A percentile compares a stretch with the other conserved stretches of the same genome.
These are phyloP conservation scores for Halichondria panicea DNA, from an alignment of 37 sponge, comb jelly and placozoan genomes.

Conservation along the genomic window DNA sequence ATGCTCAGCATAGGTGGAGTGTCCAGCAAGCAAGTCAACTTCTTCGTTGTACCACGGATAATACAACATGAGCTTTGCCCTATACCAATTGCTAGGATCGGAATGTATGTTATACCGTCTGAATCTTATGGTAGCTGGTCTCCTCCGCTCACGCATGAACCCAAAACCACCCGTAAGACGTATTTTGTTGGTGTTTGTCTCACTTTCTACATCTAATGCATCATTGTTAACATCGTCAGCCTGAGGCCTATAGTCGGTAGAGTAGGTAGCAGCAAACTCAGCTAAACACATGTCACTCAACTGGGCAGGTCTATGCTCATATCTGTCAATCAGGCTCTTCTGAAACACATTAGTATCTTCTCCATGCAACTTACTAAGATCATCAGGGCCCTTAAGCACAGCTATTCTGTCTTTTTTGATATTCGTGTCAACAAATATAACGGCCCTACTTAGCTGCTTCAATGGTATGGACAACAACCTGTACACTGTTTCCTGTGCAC, in stretches of 20 bases:
- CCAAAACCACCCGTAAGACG: slow-evolving; percentile 17
- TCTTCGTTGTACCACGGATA: slow-evolving; percentile 19
- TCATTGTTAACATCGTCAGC: slow-evolving; percentile 1
- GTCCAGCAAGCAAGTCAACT: slow-evolving; percentile 13
- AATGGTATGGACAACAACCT: slow-evolving; percentile 22
- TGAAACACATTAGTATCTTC: slow-evolving; percentile 24
- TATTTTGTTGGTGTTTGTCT: neutral
- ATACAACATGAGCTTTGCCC: slow-evolving; percentile 17
- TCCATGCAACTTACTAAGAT: slow-evolving; percentile 5
- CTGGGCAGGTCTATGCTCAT: slow-evolving; percentile 32
- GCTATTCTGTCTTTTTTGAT: neutral
- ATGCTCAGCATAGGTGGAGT: slow-evolving; percentile 10
- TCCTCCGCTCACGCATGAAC: neutral
- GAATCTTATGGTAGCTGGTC: slow-evolving; percentile 2
- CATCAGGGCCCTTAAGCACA: slow-evolving; percentile 2
- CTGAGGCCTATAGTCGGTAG: neutral
- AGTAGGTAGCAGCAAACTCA: slow-evolving; percentile 29
- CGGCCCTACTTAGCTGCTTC: slow-evolving; percentile 9
- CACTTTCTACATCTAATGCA: neutral
- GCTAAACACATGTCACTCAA: slow-evolving; percentile 20
- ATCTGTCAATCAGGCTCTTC: slow-evolving; percentile 25
- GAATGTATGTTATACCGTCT: neutral
- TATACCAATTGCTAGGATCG: slow-evolving; percentile 29
- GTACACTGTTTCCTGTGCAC: slow-evolving; percentile 24
- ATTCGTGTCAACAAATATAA: slow-evolving; percentile 17